Evolutionary conservation across 2,113 vertebrate species (phyloP).

Genomic region (Pungitius pungitius): DNA sequence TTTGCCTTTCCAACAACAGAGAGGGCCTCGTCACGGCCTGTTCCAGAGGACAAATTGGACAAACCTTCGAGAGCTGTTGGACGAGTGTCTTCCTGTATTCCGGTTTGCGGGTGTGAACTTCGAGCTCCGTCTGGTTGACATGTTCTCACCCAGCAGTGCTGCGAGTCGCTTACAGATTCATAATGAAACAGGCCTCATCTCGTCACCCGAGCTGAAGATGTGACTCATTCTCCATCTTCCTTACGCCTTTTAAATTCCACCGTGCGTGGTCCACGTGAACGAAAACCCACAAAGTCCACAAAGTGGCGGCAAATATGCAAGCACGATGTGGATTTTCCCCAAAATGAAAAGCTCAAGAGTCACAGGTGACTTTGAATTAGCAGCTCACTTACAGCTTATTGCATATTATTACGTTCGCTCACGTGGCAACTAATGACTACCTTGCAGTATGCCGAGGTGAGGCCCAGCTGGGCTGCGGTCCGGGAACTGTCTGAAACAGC

Average conservation of each 20-base stretch:
- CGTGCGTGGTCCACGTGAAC: slow-evolving; percentile 25
- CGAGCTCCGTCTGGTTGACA: slow-evolving; percentile 23
- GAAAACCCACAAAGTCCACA: slow-evolving; percentile 19
- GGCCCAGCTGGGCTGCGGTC: slow-evolving; percentile 13
- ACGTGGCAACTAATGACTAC: slow-evolving; percentile 1
- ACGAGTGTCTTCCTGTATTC: slow-evolving; percentile 37
- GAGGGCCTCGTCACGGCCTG: not conserved
- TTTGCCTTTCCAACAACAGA: not conserved
- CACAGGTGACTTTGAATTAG: slow-evolving; percentile 15
- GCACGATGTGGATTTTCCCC: not conserved
- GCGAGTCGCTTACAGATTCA: slow-evolving; percentile 27
- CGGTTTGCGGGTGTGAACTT: slow-evolving; percentile 53
- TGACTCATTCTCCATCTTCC: slow-evolving; percentile 40
- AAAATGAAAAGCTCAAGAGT: not conserved
- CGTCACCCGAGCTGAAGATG: slow-evolving; percentile 18
- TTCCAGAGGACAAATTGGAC: not conserved
- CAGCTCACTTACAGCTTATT: not conserved
- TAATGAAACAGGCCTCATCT: slow-evolving; percentile 41
- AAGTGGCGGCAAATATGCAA: not conserved
- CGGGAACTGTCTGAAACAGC: slow-evolving; percentile 44
- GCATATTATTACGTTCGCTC: not conserved
- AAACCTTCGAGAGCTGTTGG: not conserved
- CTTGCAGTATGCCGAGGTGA: slow-evolving; percentile 6
- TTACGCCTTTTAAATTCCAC: slow-evolving; percentile 12
- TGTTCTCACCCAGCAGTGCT: slow-evolving; percentile 40